Percentiles rank a stretch among this genome's conserved stretches.
phyloP scores from a whole-genome alignment of 1,140 invertebrate species.

The Dendroctonus valens region DNA sequence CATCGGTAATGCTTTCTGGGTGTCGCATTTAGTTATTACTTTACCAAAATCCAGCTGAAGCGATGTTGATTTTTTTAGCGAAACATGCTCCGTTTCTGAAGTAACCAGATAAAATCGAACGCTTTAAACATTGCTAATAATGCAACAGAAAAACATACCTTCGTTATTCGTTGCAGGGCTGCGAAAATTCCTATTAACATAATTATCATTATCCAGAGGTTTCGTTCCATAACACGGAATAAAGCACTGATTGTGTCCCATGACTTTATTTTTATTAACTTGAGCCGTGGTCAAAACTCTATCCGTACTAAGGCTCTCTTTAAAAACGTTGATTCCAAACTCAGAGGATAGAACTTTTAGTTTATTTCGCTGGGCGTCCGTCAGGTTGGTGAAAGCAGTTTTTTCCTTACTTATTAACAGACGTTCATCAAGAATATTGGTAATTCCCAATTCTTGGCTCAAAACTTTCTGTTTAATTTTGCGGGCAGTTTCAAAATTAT shows the following conservation, averaged over 20 bases:
- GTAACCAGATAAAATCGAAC: neutral
- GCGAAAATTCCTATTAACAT: conserved; percentile 35
- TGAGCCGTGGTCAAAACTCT: conserved; percentile 32
- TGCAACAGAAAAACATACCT: neutral
- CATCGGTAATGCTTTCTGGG: conserved; percentile 39
- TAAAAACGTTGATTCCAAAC: conserved; percentile 38
- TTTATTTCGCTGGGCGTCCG: conserved; percentile 49
- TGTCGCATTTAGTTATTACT: conserved; percentile 27
- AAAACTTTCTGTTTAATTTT: conserved; percentile 43
- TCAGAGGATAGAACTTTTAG: conserved; percentile 48
- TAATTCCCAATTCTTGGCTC: conserved; percentile 38
- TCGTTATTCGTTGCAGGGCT: conserved; percentile 4
- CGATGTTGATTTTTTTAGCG: conserved; percentile 40
- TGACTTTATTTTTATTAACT: conserved; percentile 41
- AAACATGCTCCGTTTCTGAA: neutral
- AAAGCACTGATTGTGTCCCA: conserved; percentile 37
- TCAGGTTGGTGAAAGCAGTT: conserved; percentile 24
- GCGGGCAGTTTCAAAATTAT: conserved; percentile 41
- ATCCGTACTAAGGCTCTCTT: conserved; percentile 26
- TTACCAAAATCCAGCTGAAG: conserved; percentile 41
- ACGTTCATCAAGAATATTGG: neutral
- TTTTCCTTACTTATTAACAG: neutral
- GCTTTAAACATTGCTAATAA: conserved; percentile 10
- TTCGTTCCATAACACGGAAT: conserved; percentile 5
- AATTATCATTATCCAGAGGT: conserved; percentile 39